Evolutionary conservation across 2,888 invertebrate species (phyloP).

Genomic region (Drosophila pseudotakahashii): DNA sequence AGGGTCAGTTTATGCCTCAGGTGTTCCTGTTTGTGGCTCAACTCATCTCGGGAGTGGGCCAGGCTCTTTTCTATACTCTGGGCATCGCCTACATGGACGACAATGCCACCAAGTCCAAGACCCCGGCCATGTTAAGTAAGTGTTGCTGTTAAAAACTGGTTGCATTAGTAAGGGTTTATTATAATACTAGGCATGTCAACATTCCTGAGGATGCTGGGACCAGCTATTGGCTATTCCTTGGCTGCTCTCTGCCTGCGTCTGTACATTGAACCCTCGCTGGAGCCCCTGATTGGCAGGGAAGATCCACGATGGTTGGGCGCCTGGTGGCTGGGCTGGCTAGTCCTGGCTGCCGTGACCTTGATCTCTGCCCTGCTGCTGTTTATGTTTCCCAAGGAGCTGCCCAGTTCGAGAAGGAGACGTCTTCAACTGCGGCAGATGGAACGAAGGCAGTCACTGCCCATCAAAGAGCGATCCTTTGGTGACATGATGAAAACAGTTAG

Average conservation of each 20-base stretch:
- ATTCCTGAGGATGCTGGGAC: constrained; percentile 86
- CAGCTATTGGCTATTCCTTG: constrained; percentile 87
- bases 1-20: constrained; percentile 85
- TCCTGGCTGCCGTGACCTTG: constrained; percentile 86
- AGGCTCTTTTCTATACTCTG: constrained; percentile 88
- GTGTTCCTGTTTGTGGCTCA: constrained; percentile 88
- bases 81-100: constrained; percentile 90
- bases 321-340: constrained; percentile 91
- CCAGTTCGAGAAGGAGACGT: constrained; percentile 86
- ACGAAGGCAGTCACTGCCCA: constrained; percentile 31
- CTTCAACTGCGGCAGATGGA: constrained; percentile 62
- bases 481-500: constrained; percentile 88
- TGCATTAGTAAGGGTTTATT: background rate
- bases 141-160: constrained; percentile 25
- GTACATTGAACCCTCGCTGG: constrained; percentile 87
- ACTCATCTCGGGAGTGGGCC: constrained; percentile 88
- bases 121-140: constrained; percentile 88
- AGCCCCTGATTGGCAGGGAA: constrained; percentile 87
- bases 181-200: constrained; percentile 87
- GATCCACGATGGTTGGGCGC: constrained; percentile 92
- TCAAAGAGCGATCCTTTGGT: constrained; percentile 80
- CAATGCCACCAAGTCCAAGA: constrained; percentile 88
- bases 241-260: constrained; percentile 88
- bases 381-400: constrained; percentile 89
- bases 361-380: constrained; percentile 86